These are phyloP conservation scores for Thaumetopoea pityocampa DNA, from an alignment of 1,140 invertebrate genomes.

Conservation along the genomic window DNA sequence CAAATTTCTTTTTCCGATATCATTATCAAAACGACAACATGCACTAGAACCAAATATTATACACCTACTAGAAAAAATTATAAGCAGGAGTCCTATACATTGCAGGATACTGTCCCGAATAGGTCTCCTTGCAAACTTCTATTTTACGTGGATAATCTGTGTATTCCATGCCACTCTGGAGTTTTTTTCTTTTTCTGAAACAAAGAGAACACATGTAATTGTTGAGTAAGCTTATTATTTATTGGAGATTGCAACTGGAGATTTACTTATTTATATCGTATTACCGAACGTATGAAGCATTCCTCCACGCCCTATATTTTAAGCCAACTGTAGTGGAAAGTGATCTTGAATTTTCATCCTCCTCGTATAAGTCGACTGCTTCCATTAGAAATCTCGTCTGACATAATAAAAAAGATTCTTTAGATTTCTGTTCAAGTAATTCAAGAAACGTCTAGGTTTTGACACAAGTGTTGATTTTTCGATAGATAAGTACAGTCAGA, in stretches of 20 bases:
- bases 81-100: slow-evolving; percentile 50
- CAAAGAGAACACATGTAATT: no score
- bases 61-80: slow-evolving; percentile 63
- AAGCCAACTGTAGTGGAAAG: slow-evolving; percentile 29
- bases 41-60: no score
- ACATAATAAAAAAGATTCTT: background rate
- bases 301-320: slow-evolving; percentile 36
- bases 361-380: slow-evolving; percentile 22
- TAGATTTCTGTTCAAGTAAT: background rate
- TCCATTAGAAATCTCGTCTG: slow-evolving; percentile 23
- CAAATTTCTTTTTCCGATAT: no score
- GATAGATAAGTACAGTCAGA: no score
- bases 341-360: slow-evolving; percentile 17
- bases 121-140: slow-evolving; percentile 47
- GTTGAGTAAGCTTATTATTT: no score
- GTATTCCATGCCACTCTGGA: no score
- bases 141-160: slow-evolving; percentile 23
- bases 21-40: no score
- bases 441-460: no score
- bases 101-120: slow-evolving; percentile 35
- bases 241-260: no score
- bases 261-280: no score
- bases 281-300: no score
- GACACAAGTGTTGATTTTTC: no score
- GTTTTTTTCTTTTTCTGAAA: slow-evolving; percentile 4